Conservation (phyloP, 1,140 invertebrate species). For the Heliothis subflexa region DNA sequence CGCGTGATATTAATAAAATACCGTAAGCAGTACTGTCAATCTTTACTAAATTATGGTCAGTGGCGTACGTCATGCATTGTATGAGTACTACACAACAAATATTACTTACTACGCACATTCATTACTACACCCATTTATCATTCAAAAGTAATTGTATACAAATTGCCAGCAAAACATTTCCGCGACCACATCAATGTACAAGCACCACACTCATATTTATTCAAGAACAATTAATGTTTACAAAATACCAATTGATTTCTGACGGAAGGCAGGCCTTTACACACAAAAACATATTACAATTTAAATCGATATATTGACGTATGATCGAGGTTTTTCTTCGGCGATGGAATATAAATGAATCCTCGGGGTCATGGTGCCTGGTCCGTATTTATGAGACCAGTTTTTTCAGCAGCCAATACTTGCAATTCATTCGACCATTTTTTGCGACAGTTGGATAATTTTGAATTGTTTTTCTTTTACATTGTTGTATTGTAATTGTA, state of each 20-base stretch:
- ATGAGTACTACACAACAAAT: too few relatives aligned
- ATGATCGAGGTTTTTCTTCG: constrained; percentile 39
- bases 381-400: constrained; percentile 46
- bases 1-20: too few relatives aligned
- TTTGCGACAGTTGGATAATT: constrained; percentile 34
- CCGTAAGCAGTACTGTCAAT: too few relatives aligned
- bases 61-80: too few relatives aligned
- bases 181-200: neutral
- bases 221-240: constrained; percentile 51
- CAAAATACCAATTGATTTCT: constrained; percentile 55
- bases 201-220: constrained; percentile 32
- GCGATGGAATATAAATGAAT: constrained; percentile 49
- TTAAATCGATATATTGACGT: constrained; percentile 53
- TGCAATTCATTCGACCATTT: constrained; percentile 35
- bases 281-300: constrained; percentile 54
- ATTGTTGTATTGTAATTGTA: neutral
- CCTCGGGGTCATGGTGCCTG: constrained; percentile 47
- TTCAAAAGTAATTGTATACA: too few relatives aligned
- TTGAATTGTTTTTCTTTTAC: constrained; percentile 39
- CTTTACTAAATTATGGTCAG: too few relatives aligned
- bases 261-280: constrained; percentile 50
- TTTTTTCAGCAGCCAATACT: constrained; percentile 42
- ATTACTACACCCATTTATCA: too few relatives aligned
- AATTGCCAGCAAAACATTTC: neutral
- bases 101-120: too few relatives aligned